Evolutionary conservation across 2,797 vertebrate species (phyloP), one percentile per base, ranked within the genome.

Genomic region (Orestias chungarensis): DNA sequence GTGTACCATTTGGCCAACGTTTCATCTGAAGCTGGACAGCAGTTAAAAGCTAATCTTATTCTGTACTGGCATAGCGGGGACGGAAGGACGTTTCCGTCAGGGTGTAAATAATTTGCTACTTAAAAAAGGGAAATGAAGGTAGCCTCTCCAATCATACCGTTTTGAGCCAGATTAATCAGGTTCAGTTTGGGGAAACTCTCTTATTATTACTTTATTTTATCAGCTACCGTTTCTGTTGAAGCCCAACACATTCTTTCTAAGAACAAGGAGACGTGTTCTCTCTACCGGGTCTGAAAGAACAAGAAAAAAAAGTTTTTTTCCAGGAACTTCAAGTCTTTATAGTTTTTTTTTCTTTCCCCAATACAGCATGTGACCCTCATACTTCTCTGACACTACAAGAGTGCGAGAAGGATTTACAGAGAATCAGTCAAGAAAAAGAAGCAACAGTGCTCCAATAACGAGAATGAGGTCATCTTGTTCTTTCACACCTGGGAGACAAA

Each of bases 121-220:
- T 55, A 70, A 49, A 52, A 62, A 42, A 74, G 43, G 68, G 10
- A 71, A 23, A 17, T 9, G 62, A 44, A 44, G 17, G 25, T 46
- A 20, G 70, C 52, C 35, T 84, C 68, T 7, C 68, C 59, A 91
- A 27, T 27, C 4, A 25, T 83, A 77, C 73, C 35, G 64, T 76
- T 38, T 83, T 85, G 66, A 84, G 81, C 4, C 25, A 9, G 64
- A 40, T 75, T 68, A n/a, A 40, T 43, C 70, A 61, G 50, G 68
- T n/a, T 29, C 65, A 59, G 20, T 42, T 64, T 64, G 31, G 33
- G 29, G 29, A 6, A 57, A 57, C 15, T 17, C 18, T 15, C 15
- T 15, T 15, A 44, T 44, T 44, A 44, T 17, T 44, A 6, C 18
- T 44, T 44, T 3, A 18, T 17, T 15, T 44, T 38, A 38, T 4